Conservation (phyloP, 2,888 invertebrate species). For the Acleris holmiana region DNA sequence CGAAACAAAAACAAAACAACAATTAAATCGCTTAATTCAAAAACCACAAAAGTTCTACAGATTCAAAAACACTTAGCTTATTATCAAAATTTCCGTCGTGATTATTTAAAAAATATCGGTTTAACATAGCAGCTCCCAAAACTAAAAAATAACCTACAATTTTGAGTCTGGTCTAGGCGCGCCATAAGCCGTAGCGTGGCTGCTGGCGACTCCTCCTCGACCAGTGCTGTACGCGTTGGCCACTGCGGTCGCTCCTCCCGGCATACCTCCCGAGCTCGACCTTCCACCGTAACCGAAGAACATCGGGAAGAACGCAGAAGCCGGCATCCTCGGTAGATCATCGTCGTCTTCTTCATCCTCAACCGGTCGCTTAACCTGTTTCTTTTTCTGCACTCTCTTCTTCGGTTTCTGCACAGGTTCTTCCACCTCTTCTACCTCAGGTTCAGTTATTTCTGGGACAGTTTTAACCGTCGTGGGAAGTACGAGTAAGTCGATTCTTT, state of each 20-base stretch:
- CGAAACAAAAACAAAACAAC: not conserved
- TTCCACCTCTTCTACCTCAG: conserved; percentile 68
- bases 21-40: too few species aligned
- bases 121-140: conserved; percentile 23
- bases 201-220: conserved; percentile 88
- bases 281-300: conserved; percentile 82
- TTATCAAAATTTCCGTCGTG: too few species aligned
- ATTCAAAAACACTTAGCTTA: too few species aligned
- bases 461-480: conserved; percentile 62
- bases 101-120: not conserved
- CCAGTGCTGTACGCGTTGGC: conserved; percentile 90
- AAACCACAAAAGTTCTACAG: too few species aligned
- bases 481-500: conserved; percentile 51
- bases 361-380: conserved; percentile 66
- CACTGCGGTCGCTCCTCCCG: conserved; percentile 87
- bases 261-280: conserved; percentile 68
- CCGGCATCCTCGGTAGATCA: conserved; percentile 73
- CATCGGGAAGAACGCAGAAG: conserved; percentile 88
- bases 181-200: conserved; percentile 89
- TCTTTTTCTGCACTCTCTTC: conserved; percentile 69
- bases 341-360: conserved; percentile 83
- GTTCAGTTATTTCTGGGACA: conserved; percentile 65
- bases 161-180: conserved; percentile 78
- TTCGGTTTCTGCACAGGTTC: conserved; percentile 61
- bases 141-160: conserved; percentile 48